These are phyloP conservation scores for Aphrocallistes beatrix DNA, from an alignment of 37 sponge, comb jelly and placozoan genomes.

Conservation along the genomic window DNA sequence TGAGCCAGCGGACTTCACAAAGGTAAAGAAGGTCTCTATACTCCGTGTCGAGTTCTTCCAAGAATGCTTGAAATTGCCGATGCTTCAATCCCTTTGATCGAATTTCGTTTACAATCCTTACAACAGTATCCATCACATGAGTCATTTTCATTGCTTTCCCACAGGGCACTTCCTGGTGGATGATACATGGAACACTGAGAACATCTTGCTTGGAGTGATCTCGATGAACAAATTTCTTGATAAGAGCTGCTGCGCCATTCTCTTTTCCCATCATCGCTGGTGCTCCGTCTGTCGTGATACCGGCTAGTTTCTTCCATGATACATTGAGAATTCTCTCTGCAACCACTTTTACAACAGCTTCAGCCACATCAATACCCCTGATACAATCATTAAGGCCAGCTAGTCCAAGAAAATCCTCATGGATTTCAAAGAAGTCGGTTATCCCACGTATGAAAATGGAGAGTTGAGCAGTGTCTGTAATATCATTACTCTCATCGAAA, in stretches of 20 bases:
- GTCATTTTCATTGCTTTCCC: background rate
- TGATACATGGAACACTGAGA: background rate
- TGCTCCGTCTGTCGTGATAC: background rate
- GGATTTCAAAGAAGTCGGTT: background rate
- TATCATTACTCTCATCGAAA: background rate
- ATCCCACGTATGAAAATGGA: background rate
- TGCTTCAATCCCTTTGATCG: background rate
- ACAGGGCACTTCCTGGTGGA: background rate
- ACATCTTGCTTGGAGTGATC: background rate
- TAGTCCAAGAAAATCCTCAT: background rate
- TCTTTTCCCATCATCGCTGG: background rate
- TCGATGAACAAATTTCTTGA: background rate
- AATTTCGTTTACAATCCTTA: background rate
- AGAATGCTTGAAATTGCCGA: background rate
- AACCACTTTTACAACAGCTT: background rate
- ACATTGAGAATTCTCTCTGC: background rate
- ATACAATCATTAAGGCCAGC: background rate
- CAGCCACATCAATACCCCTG: background rate
- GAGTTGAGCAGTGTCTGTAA: background rate
- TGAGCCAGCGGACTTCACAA: background rate
- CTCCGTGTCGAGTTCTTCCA: background rate
- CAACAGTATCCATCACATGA: background rate
- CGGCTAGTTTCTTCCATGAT: background rate
- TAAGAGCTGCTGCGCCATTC: background rate
- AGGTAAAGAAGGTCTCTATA: background rate